Base-by-base conservation (phyloP, 2,888 invertebrate genomes). In the Theretra japonica region DNA sequence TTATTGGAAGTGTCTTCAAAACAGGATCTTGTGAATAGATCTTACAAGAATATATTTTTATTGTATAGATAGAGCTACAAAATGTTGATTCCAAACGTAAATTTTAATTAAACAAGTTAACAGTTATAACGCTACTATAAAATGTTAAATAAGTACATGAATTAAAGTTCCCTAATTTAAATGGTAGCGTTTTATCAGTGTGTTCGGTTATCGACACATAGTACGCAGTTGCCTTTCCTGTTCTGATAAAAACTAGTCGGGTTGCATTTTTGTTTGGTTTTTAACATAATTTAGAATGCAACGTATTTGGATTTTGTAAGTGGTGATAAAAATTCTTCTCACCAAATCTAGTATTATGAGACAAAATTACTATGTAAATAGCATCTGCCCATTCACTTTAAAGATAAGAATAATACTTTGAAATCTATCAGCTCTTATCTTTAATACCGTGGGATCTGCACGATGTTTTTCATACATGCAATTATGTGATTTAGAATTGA, bases 261-360 rank as follows among this genome's bases (percentile, higher is more conserved):
- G 65, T 17, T 65, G 41, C 48, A 65, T 72, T 72, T 74, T 76
- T 69, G 68, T 73, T 70, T 15, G 15, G 75, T 75, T 70, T 65
- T n/a, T 5, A 21, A 23, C 23, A 23, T 65, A 23, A 48, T 23
- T 48, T 65, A 48, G 23, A 17, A 33, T 33, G n/a, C n/a, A 65
- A 48, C 17, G 8, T 21, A 8, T 53, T 53, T 0, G 53, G 53
- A 48, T 41, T 23, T 62, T 21, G 17, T 15, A 48, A 65, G 48
- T 65, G 65, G 23, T 23, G 2, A 65, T 65, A 65, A 41, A 65
- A 65, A 65, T 25, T 41, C 48, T 48, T 41, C 41, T 2, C 11
- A 41, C 53, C 53, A 53, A n/a, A n/a, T 53, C n/a, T n/a, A 5
- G n/a, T 53, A 6, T 6, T 19, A 53, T 19, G 19, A n/a, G 28